A percentile compares a stretch with the other conserved stretches of the same genome.
Conservation (phyloP, 2,888 invertebrate genomes). For the Sarcophaga subvicina region DNA sequence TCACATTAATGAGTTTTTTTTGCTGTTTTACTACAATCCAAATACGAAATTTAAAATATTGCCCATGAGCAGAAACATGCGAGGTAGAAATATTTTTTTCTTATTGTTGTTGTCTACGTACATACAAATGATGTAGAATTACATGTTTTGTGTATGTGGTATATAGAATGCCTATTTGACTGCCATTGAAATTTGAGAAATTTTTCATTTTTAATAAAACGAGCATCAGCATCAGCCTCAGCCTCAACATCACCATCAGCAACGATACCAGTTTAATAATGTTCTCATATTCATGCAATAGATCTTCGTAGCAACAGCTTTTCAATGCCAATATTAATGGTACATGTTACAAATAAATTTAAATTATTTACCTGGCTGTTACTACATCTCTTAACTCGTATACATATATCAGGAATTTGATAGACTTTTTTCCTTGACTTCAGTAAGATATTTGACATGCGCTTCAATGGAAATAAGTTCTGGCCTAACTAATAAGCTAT, state of each 20-base stretch:
- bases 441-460: too few relatives aligned
- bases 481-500: too few relatives aligned
- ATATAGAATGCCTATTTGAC: background rate
- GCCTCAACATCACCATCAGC: background rate
- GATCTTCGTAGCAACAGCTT: too few relatives aligned
- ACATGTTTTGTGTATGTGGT: background rate
- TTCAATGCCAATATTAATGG: too few relatives aligned
- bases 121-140: background rate
- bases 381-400: too few relatives aligned
- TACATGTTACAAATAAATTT: too few relatives aligned
- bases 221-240: conserved; percentile 20
- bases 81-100: background rate
- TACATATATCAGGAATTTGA: too few relatives aligned
- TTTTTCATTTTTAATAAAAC: conserved; percentile 24
- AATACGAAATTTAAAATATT: conserved; percentile 19
- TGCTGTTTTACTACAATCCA: background rate
- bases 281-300: background rate
- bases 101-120: background rate
- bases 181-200: conserved; percentile 8
- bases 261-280: background rate
- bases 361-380: too few relatives aligned
- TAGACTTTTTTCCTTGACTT: too few relatives aligned
- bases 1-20: background rate
- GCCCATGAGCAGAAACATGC: background rate
- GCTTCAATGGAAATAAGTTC: too few relatives aligned